Base-by-base conservation (phyloP, 1,140 invertebrate genomes). In the Solen grandis region DNA sequence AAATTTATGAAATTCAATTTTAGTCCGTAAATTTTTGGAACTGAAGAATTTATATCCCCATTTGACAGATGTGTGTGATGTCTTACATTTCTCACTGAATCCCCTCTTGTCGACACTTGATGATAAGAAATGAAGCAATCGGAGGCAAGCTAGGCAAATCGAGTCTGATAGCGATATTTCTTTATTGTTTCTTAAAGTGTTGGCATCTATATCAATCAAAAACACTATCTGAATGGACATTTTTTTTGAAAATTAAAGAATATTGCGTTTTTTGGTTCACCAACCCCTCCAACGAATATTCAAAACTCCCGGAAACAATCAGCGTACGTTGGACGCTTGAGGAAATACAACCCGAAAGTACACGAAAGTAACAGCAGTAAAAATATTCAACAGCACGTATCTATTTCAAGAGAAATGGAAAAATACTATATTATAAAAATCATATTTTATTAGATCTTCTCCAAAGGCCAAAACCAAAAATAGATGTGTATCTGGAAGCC, bases 11-110 rank as follows among this genome's bases (percentile, higher is more conserved):
- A 72, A 70, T 50, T 84, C 76, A 25, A 69, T 72, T 31, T 69
- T 75, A 22, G 59, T 25, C 14, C 63, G 75, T 54, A 69, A 60
- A 35, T 35, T 19, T 25, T 70, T 59, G 41, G 82, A 85, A 69
- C 77, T 73, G 60, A 86, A 89, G 54, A 89, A 86, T 65, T 88
- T 89, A 52, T 83, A 89, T 35, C 86, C 81, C 88, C 88, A 89
- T 76, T 85, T 86, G 19, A 89, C 31, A 8, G 35, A 33, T 13
- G 36, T 25, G 29, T 41, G 22, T 41, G 72, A 72, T 8, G 22
- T 16, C 29, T 54, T 83, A n/a, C 36, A 62, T 33, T 66, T 63
- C 69, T 57, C 38, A 33, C 14, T 22, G 16, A 41, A 31, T 2
- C 29, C 22, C n/a, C 14, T 27, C 50, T 66, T 68, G 25, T 78